Evolutionary conservation across 2,888 invertebrate genomes (phyloP).

Genomic region (Escarpia spicata): DNA sequence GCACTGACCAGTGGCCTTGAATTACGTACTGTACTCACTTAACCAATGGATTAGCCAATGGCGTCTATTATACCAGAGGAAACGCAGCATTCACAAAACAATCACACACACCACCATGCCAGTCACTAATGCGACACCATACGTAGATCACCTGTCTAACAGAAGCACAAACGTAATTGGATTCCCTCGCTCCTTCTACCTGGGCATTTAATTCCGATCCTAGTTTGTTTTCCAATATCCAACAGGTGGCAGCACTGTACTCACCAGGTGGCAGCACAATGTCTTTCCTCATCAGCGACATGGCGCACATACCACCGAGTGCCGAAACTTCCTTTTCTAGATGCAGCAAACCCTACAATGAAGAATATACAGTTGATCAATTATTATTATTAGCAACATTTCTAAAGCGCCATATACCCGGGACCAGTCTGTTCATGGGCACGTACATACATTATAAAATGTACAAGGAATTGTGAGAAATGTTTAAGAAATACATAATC

Average conservation of each 20-base stretch:
- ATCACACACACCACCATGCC: background rate
- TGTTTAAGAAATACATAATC: no score
- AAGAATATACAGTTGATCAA: background rate
- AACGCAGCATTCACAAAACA: no score
- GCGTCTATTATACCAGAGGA: no score
- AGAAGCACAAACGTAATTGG: background rate
- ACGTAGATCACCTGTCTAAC: background rate
- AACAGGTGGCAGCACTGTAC: conserved; percentile 43
- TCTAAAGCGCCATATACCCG: no score
- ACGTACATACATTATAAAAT: no score
- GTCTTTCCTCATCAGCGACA: conserved; percentile 86
- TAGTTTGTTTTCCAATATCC: background rate
- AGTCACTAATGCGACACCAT: background rate
- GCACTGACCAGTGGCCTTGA: no score
- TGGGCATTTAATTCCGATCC: background rate
- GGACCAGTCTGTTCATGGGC: no score
- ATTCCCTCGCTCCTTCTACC: background rate
- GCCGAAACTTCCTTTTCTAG: conserved; percentile 90
- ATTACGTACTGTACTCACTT: no score
- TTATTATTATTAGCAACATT: no score
- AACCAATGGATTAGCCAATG: no score
- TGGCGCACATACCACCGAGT: conserved; percentile 90
- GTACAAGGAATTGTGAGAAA: no score
- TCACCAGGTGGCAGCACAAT: conserved; percentile 74
- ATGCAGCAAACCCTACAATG: conserved; percentile 64